Percentiles rank a stretch among this genome's conserved stretches.
phyloP scores from a whole-genome alignment of 2,113 vertebrate species.

The Eublepharis macularius region DNA sequence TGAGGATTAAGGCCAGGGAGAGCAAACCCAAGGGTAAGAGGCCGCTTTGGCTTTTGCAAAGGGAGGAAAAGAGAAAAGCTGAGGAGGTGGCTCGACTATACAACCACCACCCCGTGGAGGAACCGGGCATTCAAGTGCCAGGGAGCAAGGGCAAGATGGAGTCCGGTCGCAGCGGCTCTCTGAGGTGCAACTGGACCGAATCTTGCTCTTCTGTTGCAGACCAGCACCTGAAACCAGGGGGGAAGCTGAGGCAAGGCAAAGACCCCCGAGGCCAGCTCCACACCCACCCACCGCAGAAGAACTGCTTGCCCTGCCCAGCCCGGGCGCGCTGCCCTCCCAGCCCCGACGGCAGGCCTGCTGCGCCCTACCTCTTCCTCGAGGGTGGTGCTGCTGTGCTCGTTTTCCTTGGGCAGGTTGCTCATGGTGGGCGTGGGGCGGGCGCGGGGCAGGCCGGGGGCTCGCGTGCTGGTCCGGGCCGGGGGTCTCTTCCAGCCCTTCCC shows the following conservation, averaged over 20 bases:
- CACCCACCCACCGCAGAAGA: too few species aligned
- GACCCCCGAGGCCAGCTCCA: too few species aligned
- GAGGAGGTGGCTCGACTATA: too few species aligned
- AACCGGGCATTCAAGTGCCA: background rate
- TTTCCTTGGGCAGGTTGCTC: constrained; percentile 76
- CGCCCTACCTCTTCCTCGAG: constrained; percentile 75
- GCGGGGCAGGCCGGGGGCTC: constrained; percentile 11
- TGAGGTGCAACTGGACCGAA: too few species aligned
- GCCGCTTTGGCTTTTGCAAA: too few species aligned
- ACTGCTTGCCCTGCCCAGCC: too few species aligned
- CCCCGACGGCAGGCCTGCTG: background rate
- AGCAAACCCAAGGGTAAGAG: background rate
- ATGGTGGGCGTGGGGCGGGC: constrained; percentile 59
- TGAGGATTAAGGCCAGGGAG: too few species aligned
- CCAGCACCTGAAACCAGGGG: background rate
- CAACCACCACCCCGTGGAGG: background rate
- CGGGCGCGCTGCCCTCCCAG: too few species aligned
- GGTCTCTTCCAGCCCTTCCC: background rate
- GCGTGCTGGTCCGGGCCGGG: background rate
- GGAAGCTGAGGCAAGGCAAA: too few species aligned
- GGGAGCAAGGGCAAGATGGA: background rate
- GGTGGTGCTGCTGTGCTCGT: constrained; percentile 66
- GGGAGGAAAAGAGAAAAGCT: background rate
- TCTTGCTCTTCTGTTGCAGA: too few species aligned
- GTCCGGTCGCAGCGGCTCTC: too few species aligned